A percentile compares a stretch with the other conserved stretches of the same genome.
Evolutionary conservation across 2,888 invertebrate species (phyloP).

Genomic region (Sesamia inferens): DNA sequence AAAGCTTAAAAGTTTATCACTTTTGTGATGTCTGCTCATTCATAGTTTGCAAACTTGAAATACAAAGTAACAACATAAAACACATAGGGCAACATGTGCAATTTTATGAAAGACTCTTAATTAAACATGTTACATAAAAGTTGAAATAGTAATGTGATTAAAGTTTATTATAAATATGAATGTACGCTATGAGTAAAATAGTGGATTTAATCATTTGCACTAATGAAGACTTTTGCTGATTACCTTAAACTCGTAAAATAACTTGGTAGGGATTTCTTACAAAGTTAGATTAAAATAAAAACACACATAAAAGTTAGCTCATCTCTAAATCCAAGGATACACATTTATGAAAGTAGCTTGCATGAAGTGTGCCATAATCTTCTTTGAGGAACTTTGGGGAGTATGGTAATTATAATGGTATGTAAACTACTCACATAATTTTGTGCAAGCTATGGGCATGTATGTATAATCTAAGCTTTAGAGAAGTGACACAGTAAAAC

Average conservation of each 20-base stretch:
- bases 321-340: background rate
- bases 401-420: background rate
- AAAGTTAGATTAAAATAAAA: background rate
- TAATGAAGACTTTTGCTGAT: background rate
- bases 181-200: too few species aligned
- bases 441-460: too few species aligned
- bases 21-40: background rate
- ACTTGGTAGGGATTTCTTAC: background rate
- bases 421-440: background rate
- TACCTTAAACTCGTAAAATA: background rate
- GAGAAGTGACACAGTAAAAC: background rate
- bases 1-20: too few species aligned
- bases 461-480: background rate
- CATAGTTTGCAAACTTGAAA: conserved; percentile 12
- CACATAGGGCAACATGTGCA: background rate
- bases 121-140: conserved; percentile 10
- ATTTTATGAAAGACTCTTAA: conserved; percentile 2
- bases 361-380: background rate
- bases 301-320: background rate
- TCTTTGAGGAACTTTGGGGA: background rate
- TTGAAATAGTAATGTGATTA: background rate
- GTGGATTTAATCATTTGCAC: background rate
- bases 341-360: background rate
- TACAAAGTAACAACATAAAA: background rate
- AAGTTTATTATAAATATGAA: conserved; percentile 2